phyloP scores from a whole-genome alignment of 2,888 invertebrate species.

The Geotrupes spiniger region DNA sequence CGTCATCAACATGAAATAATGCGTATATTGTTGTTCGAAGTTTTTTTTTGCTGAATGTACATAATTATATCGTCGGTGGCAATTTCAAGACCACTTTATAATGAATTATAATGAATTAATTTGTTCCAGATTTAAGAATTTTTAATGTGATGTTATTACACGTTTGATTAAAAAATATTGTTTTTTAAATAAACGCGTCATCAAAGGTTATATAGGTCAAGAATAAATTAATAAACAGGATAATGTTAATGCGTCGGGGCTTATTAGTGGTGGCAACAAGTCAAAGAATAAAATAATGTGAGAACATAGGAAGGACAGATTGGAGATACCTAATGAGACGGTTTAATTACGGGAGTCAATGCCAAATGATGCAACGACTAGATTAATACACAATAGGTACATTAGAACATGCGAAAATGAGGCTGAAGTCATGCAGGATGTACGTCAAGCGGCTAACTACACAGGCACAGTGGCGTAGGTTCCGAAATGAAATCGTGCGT shows the following conservation, averaged over 20 bases:
- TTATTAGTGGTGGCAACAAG: slow-evolving; percentile 2
- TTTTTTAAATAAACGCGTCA: not conserved
- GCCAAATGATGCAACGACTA: slow-evolving; percentile 45
- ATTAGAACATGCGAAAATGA: slow-evolving; percentile 36
- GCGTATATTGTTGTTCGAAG: too few species aligned
- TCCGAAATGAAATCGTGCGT: not conserved
- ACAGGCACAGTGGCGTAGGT: slow-evolving; percentile 40
- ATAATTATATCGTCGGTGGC: too few species aligned
- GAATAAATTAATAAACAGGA: slow-evolving; percentile 5
- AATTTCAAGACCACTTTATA: too few species aligned
- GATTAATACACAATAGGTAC: slow-evolving; percentile 31
- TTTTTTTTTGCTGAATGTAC: too few species aligned
- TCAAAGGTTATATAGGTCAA: slow-evolving; percentile 18
- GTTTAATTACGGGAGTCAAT: slow-evolving; percentile 45
- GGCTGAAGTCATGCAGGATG: slow-evolving; percentile 22
- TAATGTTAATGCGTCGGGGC: not conserved
- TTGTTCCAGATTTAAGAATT: too few species aligned
- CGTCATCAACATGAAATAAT: too few species aligned
- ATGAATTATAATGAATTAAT: too few species aligned
- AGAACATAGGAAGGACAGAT: slow-evolving; percentile 44
- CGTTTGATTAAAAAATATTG: not conserved
- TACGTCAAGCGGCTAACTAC: slow-evolving; percentile 7
- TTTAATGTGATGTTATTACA: too few species aligned
- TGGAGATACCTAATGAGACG: slow-evolving; percentile 41
- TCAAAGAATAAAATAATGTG: slow-evolving; percentile 32